Evolutionary conservation across 1,140 invertebrate species (phyloP).

Genomic region (Steinernema feltiae): DNA sequence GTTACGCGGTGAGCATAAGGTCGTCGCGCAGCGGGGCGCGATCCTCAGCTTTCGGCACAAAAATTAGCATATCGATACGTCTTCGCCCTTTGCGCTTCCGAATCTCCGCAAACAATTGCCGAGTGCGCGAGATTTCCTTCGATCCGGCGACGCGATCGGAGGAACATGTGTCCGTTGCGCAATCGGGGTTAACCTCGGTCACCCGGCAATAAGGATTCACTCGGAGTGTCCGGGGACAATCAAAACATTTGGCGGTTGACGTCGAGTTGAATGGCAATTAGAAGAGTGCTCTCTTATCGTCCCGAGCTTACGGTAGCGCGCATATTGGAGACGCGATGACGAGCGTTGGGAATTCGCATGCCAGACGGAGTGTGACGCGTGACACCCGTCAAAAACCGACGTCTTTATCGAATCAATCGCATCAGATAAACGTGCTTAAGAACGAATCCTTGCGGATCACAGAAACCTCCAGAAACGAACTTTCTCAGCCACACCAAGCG

Average conservation of each 20-base stretch:
- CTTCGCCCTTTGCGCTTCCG: not conserved
- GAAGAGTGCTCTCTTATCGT: not conserved
- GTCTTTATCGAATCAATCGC: not conserved
- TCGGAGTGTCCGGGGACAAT: not conserved
- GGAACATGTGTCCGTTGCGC: conserved; percentile 10
- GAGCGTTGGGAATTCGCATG: not conserved
- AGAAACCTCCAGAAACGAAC: no score
- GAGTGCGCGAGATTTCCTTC: not conserved
- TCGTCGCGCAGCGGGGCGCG: conserved; percentile 7
- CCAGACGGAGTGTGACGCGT: not conserved
- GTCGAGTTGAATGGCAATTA: not conserved
- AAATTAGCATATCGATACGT: conserved; percentile 15
- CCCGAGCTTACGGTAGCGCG: not conserved
- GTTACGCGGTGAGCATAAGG: conserved; percentile 8
- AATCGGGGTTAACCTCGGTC: not conserved
- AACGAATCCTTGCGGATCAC: no score
- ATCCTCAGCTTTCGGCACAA: not conserved
- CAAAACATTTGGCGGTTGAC: not conserved
- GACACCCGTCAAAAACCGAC: not conserved
- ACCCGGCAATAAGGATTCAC: not conserved
- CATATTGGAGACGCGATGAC: not conserved
- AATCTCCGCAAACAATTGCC: not conserved
- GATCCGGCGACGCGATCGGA: not conserved
- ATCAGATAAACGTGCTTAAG: not conserved
- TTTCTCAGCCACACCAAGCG: no score